Conservation (phyloP, 2,113 vertebrate species). For the Hystrix brachyura region DNA sequence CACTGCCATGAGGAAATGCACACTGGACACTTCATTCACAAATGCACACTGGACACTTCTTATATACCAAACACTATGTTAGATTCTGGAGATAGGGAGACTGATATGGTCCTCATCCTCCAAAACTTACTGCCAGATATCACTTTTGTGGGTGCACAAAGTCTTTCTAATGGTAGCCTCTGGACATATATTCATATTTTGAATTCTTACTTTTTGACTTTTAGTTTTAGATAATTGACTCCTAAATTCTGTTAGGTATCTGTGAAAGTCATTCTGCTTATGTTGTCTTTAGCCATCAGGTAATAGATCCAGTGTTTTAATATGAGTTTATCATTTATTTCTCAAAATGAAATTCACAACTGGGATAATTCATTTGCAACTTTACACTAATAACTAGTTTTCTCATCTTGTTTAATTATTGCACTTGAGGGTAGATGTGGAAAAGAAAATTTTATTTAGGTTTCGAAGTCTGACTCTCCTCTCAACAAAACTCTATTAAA, state of each 20-base stretch:
- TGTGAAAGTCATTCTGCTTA: not conserved
- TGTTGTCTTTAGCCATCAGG: not conserved
- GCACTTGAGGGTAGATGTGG: not conserved
- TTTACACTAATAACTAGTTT: not conserved
- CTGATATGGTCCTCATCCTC: not conserved
- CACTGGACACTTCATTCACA: not conserved
- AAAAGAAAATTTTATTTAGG: constrained; percentile 52
- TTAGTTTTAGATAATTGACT: constrained; percentile 57
- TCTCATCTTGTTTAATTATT: constrained; percentile 38
- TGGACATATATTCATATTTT: not conserved
- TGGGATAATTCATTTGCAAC: not conserved
- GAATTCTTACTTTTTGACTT: constrained; percentile 44
- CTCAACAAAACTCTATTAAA: not conserved
- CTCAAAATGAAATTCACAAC: constrained; percentile 48
- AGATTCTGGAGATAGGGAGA: not conserved
- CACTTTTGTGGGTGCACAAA: not conserved
- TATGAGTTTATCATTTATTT: constrained; percentile 59
- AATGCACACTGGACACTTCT: not conserved
- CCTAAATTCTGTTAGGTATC: constrained; percentile 55
- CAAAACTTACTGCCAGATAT: not conserved
- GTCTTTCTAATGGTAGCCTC: not conserved
- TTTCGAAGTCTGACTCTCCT: constrained; percentile 20
- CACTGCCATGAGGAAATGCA: not conserved
- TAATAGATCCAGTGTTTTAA: not conserved
- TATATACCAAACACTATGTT: not conserved